Percentiles rank a stretch among this genome's conserved stretches.
These are phyloP conservation scores for Fukomys damarensis DNA, from an alignment of 2,113 vertebrate species.

Conservation along the genomic window DNA sequence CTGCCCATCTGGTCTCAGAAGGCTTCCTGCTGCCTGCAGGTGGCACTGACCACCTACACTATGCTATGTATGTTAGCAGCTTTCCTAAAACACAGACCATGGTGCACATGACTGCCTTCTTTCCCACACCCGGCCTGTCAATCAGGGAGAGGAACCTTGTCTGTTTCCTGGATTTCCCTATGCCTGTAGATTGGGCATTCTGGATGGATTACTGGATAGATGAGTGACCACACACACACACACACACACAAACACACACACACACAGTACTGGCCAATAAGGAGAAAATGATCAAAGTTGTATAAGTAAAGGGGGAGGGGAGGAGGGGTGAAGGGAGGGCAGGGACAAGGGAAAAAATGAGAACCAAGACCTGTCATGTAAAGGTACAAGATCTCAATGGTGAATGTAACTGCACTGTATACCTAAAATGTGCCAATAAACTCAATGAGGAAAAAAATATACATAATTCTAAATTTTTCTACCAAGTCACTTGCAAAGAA, in stretches of 20 bases:
- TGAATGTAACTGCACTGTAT: too few species aligned
- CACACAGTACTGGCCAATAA: neutral
- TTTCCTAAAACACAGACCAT: neutral
- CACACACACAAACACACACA: too few species aligned
- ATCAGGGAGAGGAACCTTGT: neutral
- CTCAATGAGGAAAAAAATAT: too few species aligned
- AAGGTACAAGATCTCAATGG: too few species aligned
- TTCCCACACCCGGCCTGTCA: neutral
- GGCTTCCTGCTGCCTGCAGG: conserved; percentile 47
- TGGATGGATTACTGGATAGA: neutral
- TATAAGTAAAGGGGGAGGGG: too few species aligned
- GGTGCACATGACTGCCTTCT: neutral
- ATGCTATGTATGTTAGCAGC: neutral
- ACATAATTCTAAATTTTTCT: neutral
- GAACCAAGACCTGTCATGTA: too few species aligned
- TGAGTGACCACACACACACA: too few species aligned
- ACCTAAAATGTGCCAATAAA: too few species aligned
- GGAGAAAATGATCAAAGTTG: neutral
- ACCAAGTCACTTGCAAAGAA: neutral
- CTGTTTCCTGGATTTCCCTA: neutral
- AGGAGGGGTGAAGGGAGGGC: too few species aligned
- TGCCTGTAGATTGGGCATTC: neutral
- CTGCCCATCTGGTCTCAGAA: neutral
- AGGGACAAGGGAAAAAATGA: too few species aligned
- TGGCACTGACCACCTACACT: conserved; percentile 69